Evolutionary conservation across 2,888 invertebrate species (phyloP), one percentile per base, ranked within the genome.

Genomic region (Ichneumoninae sp.): DNA sequence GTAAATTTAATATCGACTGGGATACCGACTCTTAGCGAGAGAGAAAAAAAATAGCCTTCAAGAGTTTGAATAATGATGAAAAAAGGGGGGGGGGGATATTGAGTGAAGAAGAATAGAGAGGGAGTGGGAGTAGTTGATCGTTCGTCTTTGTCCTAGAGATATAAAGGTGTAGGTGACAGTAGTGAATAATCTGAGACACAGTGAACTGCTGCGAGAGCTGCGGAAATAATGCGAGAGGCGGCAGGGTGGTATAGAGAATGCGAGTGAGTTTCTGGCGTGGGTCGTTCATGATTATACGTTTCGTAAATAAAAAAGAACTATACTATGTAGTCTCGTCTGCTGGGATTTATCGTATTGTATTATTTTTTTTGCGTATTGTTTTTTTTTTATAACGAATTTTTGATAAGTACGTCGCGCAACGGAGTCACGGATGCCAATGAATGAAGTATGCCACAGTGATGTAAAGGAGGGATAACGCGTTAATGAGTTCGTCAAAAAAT

Each of bases 371-470:
- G 19, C 19, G 19, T 22, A 57, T 57, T 57, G 8, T 22, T 57
- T 26, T 22, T 19, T 54, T 22, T 19, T 6, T 54, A 22, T 19
- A 26, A 26, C 10, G 10, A 26, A 13, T 22, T 57, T 57, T 26
- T 22, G 10, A 26, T 26, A 26, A 57, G 30, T 33, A 65, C 63
- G 70, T 63, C 13, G 73, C 54, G 68, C 60, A 40, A 71, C 47
- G 40, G 26, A 73, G 16, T 83, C 77, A 63, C 78, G 81, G 66
- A 86, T 85, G 85, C 85, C 83, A 85, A 87, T 87, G 87, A 85
- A 85, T 77, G 82, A 73, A 81, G 13, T 52, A 85, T 82, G 82
- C 82, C 83, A 85, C 87, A 87, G 87, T 87, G 87, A 87, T 87
- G 87, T 87, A 87, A 87, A 85, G 85, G 86, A 83, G 81, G 76